Percentiles rank a stretch among this genome's conserved stretches.
phyloP scores from a whole-genome alignment of 2,888 invertebrate species.

The Lissonota sp. region DNA sequence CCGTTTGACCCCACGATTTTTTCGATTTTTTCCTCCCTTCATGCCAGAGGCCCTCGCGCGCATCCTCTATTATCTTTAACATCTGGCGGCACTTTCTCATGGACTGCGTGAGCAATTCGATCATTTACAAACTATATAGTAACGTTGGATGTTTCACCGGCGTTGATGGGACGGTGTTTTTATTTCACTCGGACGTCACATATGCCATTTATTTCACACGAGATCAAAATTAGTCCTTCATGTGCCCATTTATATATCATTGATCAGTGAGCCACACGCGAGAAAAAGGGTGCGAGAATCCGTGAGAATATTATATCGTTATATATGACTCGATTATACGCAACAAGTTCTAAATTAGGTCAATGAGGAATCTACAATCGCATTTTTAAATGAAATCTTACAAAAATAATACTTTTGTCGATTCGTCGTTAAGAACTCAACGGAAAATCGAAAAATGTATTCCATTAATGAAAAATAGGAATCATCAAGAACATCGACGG shows the following conservation, averaged over 20 bases:
- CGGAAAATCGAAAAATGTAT: too few species aligned
- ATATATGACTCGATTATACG: not conserved
- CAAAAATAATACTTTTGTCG: too few species aligned
- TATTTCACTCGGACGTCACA: constrained; percentile 77
- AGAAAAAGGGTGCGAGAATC: constrained; percentile 29
- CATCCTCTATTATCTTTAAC: constrained; percentile 72
- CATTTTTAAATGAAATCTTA: too few species aligned
- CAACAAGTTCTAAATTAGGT: too few species aligned
- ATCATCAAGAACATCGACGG: too few species aligned
- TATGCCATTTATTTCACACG: constrained; percentile 81
- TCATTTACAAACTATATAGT: constrained; percentile 72
- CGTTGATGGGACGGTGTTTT: constrained; percentile 28
- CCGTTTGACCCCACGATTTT: constrained; percentile 65
- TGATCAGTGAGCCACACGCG: not conserved
- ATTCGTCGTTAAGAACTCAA: too few species aligned
- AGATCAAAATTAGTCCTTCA: constrained; percentile 64
- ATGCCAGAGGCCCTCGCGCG: constrained; percentile 8
- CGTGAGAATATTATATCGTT: not conserved
- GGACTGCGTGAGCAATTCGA: constrained; percentile 73
- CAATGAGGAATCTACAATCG: too few species aligned
- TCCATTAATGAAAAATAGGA: too few species aligned
- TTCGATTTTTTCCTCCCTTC: constrained; percentile 70
- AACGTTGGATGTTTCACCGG: constrained; percentile 26
- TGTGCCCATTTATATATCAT: constrained; percentile 13
- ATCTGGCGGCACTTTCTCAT: constrained; percentile 82